A percentile compares a stretch with the other conserved stretches of the same genome.
Evolutionary conservation across 2,888 invertebrate genomes (phyloP).

Genomic region (Drosophila multiciliata): DNA sequence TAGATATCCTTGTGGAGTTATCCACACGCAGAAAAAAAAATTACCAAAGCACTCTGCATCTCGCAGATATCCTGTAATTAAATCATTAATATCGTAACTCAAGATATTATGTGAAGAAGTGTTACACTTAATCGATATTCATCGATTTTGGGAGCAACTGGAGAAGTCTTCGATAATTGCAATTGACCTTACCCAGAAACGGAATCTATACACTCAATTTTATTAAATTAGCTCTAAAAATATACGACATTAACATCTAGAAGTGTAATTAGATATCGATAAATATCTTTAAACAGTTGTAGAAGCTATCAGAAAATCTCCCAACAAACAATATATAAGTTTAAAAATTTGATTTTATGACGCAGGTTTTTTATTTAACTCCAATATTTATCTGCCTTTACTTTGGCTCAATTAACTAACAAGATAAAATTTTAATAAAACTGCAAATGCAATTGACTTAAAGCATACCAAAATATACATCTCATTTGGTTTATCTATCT

Average conservation of each 20-base stretch:
- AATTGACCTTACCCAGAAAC: not conserved
- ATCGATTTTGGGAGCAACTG: not conserved
- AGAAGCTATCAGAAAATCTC: not conserved
- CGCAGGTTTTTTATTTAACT: not conserved
- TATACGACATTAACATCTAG: not conserved
- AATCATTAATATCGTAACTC: not conserved
- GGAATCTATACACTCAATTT: not conserved
- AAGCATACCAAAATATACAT: not conserved
- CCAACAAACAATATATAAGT: not conserved
- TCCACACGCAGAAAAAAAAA: not conserved
- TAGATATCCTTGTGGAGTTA: conserved; percentile 34
- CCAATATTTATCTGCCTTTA: not conserved
- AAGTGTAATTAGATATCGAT: not conserved
- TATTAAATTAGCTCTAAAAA: not conserved
- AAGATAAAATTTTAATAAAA: not conserved
- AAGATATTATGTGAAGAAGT: not conserved
- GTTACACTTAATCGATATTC: not conserved
- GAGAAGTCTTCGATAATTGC: not conserved
- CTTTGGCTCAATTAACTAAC: not conserved
- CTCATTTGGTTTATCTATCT: not conserved
- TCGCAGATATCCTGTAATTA: not conserved
- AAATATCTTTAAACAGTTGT: not conserved
- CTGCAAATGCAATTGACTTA: not conserved
- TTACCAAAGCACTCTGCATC: not conserved
- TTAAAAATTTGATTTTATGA: not conserved